Evolutionary conservation across 2,113 vertebrate genomes (phyloP).

Genomic region (Corythornis vintsioides): DNA sequence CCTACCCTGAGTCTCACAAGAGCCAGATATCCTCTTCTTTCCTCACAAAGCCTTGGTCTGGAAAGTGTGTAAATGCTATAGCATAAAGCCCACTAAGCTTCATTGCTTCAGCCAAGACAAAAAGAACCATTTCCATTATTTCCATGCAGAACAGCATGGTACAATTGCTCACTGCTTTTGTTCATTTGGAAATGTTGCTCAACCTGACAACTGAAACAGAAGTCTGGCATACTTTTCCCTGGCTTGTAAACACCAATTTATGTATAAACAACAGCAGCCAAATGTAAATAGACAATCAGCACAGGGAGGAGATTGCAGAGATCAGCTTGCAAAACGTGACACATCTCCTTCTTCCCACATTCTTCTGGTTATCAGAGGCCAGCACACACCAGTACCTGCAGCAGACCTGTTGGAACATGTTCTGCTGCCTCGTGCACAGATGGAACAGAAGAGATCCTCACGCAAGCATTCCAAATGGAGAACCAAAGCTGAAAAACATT

Average conservation of each 20-base stretch:
- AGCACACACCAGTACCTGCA: constrained; percentile 49
- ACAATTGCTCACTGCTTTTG: constrained; percentile 21
- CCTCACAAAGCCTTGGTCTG: not conserved
- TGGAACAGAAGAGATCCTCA: constrained; percentile 77
- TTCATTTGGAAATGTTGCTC: constrained; percentile 56
- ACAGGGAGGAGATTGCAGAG: constrained; percentile 41
- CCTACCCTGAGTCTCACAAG: not conserved
- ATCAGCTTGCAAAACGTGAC: constrained; percentile 49
- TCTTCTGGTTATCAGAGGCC: constrained; percentile 68
- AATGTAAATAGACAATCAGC: constrained; percentile 55
- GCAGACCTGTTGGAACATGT: constrained; percentile 82
- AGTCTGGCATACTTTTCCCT: constrained; percentile 50
- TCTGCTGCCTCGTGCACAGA: constrained; percentile 78
- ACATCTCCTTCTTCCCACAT: constrained; percentile 36
- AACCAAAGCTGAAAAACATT: constrained; percentile 83
- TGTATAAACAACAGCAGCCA: constrained; percentile 54
- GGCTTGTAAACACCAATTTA: constrained; percentile 54
- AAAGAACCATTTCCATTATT: constrained; percentile 37
- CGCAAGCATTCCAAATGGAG: constrained; percentile 77
- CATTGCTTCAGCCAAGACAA: constrained; percentile 19
- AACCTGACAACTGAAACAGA: constrained; percentile 65
- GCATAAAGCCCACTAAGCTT: constrained; percentile 9
- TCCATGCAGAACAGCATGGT: not conserved
- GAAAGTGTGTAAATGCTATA: not conserved
- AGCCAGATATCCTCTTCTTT: not conserved